Evolutionary conservation across 2,113 vertebrate genomes (phyloP), one percentile per base, ranked within the genome.

Genomic region (Panthera uncia): DNA sequence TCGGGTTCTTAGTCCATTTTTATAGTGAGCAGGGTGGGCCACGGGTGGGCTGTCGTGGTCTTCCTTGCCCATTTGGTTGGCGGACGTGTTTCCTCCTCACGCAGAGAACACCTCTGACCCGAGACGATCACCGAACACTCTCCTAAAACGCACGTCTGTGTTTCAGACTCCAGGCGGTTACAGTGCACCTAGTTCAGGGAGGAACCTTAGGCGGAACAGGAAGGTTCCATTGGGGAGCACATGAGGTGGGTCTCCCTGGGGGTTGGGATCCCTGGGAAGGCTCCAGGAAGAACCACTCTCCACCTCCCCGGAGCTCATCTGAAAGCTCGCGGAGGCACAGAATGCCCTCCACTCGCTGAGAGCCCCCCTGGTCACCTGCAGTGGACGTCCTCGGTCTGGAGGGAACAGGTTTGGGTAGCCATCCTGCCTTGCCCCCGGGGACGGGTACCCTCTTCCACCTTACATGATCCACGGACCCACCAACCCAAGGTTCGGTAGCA

Each of bases 41-140:
- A 31, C 29, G n/a, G n/a, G 36, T 2, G 50, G 29, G 11, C 3
- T 4, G 0, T 14, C 41, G 29, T 27, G 1, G 27, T 16, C 3
- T 31, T 19, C 79, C 68, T 27, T 3, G 50, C 52, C 33, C 11
- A 0, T 29, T 4, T 78, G 88, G 19, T 31, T 48, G 41, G 48
- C 38, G 36, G 31, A 33, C 57, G 8, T 12, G 41, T 13, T 82
- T 57, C 65, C 48, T 55, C 63, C 89, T 89, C 41, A 31, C 2
- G 4, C 73, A 50, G 16, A 80, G 11, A 68, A 25, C 63, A 25
- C 19, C 55, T n/a, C 73, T 90, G 41, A 90, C 18, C 89, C 31
- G 76, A 55, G 63, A 6, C 10, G 78, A 36, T 81, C 52, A 81
- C 45, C 31, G 15, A 81, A 52, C 45, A 4, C 31, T 48, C 38